Evolutionary conservation across 1,140 invertebrate genomes (phyloP), one percentile per base, ranked within the genome.

Genomic region (Frieseomelitta varia): DNA sequence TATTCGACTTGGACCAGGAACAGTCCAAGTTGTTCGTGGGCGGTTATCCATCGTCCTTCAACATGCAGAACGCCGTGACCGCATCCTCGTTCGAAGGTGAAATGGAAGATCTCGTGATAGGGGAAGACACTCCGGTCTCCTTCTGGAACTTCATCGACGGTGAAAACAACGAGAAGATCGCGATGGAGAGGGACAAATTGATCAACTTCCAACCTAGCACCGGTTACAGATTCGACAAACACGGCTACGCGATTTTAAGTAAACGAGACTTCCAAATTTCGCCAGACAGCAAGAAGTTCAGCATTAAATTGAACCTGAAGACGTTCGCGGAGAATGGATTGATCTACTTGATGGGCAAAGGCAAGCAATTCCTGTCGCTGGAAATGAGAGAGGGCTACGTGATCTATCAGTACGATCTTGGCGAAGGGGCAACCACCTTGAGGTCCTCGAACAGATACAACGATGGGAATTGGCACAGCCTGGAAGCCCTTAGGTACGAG

Each of bases 61-160:
- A 96, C 69, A 96, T 97, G 4, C 97, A 97, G 81, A 93, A 96
- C 8, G 95, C 94, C 0, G 95, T 99, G 6, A 96, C 95, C 15
- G 96, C 96, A 69, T 96, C 96, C 8, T 97, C 96, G 0, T 99
- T 99, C 92, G 96, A 97, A 72, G 99, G 99, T 8, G 96, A 97
- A 88, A 97, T 99, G 84, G 99, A 99, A 92, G 98, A 98, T 76
- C 93, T 99, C 0, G 96, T 97, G 74, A 97, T 99, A 87, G 98
- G 98, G 27, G 98, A 98, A 27, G 98, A 98, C 55, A 97, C 97
- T 21, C 97, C 97, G 8, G 96, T 99, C 24, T 99, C 99, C 0
- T 95, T 99, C 24, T 99, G 99, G 99, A 99, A 99, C 95, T 99
- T 99, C 91, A 95, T 96, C 14, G 96, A 97, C 67, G 97, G 96